These are phyloP conservation scores for Callosobruchus maculatus DNA, from an alignment of 2,888 invertebrate species.

Conservation along the genomic window DNA sequence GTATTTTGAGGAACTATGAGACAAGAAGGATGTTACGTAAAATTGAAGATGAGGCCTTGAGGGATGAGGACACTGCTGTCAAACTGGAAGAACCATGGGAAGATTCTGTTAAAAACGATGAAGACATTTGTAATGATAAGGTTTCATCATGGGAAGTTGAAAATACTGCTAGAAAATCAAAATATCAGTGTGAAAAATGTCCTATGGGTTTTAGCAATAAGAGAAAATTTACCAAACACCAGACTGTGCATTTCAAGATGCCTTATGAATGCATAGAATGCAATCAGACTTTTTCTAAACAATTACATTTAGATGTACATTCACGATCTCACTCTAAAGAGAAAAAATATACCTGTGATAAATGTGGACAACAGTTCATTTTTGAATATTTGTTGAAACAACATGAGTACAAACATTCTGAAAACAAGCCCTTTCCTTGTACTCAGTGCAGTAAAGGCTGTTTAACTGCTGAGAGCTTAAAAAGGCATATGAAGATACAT, in stretches of 20 bases:
- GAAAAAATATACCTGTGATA: slow-evolving; percentile 27
- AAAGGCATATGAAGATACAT: slow-evolving; percentile 41
- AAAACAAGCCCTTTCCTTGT: slow-evolving; percentile 41
- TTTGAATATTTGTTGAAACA: slow-evolving; percentile 39
- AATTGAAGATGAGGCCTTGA: slow-evolving; percentile 29
- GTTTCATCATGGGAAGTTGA: slow-evolving; percentile 6
- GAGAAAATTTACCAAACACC: slow-evolving; percentile 27
- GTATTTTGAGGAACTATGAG: slow-evolving; percentile 26
- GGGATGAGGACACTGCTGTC: slow-evolving; percentile 19
- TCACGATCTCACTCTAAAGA: slow-evolving; percentile 28
- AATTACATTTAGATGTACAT: slow-evolving; percentile 30
- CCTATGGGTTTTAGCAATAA: slow-evolving; percentile 29
- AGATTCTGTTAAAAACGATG: slow-evolving; percentile 6
- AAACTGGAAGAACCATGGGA: slow-evolving; percentile 10
- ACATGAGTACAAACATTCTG: slow-evolving; percentile 39
- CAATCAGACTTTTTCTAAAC: slow-evolving; percentile 26
- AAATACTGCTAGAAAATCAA: background rate
- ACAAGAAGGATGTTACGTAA: slow-evolving; percentile 25
- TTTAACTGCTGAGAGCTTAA: slow-evolving; percentile 41
- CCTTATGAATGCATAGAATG: slow-evolving; percentile 32
- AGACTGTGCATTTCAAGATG: slow-evolving; percentile 27
- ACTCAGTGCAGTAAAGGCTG: slow-evolving; percentile 41
- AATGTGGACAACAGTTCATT: slow-evolving; percentile 36
- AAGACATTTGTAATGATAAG: background rate
- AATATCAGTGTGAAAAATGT: slow-evolving; percentile 30